phyloP scores from a whole-genome alignment of 2,797 vertebrate genomes.

The Eutrigla gurnardus region DNA sequence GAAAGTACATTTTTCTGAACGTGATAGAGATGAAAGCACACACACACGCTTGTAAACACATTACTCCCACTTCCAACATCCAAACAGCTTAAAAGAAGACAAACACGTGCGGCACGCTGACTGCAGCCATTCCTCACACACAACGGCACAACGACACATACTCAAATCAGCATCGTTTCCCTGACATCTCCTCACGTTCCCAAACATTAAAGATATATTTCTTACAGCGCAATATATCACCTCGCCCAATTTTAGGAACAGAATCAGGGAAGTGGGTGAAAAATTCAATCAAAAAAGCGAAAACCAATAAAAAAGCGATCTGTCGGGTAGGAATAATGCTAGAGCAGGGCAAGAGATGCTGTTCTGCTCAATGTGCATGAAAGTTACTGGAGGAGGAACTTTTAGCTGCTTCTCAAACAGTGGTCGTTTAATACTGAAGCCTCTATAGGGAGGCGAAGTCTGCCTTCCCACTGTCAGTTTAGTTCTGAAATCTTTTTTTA shows the following conservation, averaged over 20 bases:
- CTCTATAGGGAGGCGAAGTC: too few relatives aligned
- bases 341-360: neutral
- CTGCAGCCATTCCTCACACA: conserved; percentile 46
- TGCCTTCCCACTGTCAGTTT: too few relatives aligned
- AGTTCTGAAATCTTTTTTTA: too few relatives aligned
- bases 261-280: neutral
- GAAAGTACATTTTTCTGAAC: conserved; percentile 36
- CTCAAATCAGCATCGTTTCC: conserved; percentile 19
- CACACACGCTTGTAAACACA: conserved; percentile 34
- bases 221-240: conserved; percentile 4
- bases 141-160: conserved; percentile 21
- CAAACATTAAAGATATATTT: conserved; percentile 17
- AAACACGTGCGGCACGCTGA: conserved; percentile 25
- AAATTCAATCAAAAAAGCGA: neutral
- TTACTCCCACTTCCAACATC: conserved; percentile 35
- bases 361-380: neutral
- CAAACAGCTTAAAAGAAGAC: conserved; percentile 47
- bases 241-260: neutral
- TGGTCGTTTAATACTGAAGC: too few relatives aligned
- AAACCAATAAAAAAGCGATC: neutral
- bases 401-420: neutral
- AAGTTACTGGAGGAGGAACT: neutral
- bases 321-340: neutral
- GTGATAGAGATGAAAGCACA: conserved; percentile 20
- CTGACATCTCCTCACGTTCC: neutral